Evolutionary conservation across 1,140 invertebrate genomes (phyloP), one percentile per base, ranked within the genome.

Genomic region (Periplaneta americana): DNA sequence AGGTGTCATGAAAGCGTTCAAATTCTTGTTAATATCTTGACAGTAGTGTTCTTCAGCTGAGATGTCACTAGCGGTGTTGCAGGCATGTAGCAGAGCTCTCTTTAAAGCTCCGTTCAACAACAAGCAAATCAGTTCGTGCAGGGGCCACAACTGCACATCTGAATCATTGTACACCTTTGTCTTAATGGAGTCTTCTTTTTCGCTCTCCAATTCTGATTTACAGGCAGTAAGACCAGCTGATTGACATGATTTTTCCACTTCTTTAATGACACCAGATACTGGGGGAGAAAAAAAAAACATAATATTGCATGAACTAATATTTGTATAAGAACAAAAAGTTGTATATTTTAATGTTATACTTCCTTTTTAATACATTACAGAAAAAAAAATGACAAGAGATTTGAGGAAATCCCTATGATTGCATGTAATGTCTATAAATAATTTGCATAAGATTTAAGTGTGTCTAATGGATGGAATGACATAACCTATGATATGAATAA

Each of bases 121-220:
- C 13, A 39, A 13, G 18, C 77, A 57, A 37, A 80, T n/a, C 34
- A 80, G n/a, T 80, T 80, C 79, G 3, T 74, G 79, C 5, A 80
- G 28, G 9, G 79, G 79, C 79, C 79, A 80, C 1, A 80, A 32
- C 17, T 31, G 32, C 10, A 74, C 79, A 5, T 48, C 35, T 5
- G 79, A 34, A 18, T 37, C n/a, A 36, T 15, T 28, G 18, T 10
- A n/a, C 22, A 1, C 22, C 1, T 66, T 28, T 10, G 34, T 39
- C 34, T 15, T 13, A n/a, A n/a, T n/a, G n/a, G n/a, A n/a, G n/a
- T n/a, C n/a, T n/a, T n/a, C n/a, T n/a, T n/a, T n/a, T n/a, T n/a
- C n/a, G 13, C 9, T 37, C 13, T 28, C 32, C 10, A 10, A 36
- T 6, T 33, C 18, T 13, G 6, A 28, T 8, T 80, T 6, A 9